These are phyloP conservation scores for Germaria angustata DNA, from an alignment of 2,888 invertebrate genomes.

Conservation along the genomic window DNA sequence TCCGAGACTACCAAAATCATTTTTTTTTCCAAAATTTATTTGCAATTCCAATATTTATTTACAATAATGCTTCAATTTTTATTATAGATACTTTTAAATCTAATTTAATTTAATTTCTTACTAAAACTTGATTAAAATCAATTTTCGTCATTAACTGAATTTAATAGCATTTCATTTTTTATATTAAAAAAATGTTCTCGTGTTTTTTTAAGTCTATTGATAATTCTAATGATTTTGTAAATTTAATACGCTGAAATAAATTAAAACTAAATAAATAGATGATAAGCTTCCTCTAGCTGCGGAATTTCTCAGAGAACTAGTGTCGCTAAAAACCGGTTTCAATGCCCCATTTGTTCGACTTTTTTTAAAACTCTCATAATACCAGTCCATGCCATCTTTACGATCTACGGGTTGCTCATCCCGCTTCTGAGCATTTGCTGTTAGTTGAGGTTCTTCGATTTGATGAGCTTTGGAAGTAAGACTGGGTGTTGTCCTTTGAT, in stretches of 20 bases:
- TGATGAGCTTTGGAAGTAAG: conserved; percentile 67
- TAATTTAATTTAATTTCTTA: no score
- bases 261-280: conserved; percentile 42
- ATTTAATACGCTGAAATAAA: conserved; percentile 33
- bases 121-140: not conserved
- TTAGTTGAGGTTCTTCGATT: conserved; percentile 55
- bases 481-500: conserved; percentile 75
- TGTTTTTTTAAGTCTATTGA: not conserved
- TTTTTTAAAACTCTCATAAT: conserved; percentile 88
- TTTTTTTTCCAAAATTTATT: no score
- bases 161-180: conserved; percentile 1
- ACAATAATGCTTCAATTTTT: no score
- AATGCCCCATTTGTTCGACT: conserved; percentile 28
- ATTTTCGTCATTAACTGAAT: not conserved
- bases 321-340: conserved; percentile 40
- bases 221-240: conserved; percentile 31
- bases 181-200: not conserved
- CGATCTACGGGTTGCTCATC: conserved; percentile 68
- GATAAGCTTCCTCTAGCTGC: not conserved
- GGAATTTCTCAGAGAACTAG: conserved; percentile 37
- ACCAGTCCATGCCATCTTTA: conserved; percentile 87
- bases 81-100: no score
- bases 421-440: conserved; percentile 73
- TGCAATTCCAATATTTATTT: no score
- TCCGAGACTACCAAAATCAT: no score